Conservation (phyloP, 2,888 invertebrate genomes). For the Dexiosoma caninum region DNA sequence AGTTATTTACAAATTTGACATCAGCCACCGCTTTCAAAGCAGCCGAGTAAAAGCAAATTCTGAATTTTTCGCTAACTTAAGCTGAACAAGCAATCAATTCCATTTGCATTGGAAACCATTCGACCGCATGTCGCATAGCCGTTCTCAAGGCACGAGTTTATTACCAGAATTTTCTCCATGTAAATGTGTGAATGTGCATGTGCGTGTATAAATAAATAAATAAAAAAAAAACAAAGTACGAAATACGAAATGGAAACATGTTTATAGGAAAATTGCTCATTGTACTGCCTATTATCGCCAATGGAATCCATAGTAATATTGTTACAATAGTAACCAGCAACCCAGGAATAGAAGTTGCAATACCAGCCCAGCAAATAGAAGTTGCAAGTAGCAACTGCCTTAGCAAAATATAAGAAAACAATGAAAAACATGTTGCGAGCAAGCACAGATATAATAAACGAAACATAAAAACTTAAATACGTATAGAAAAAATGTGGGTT, state of each 20-base stretch:
- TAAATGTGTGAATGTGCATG: neutral
- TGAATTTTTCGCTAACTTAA: conserved; percentile 9
- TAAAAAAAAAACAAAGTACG: conserved; percentile 29
- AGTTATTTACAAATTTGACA: conserved; percentile 70
- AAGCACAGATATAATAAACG: conserved; percentile 31
- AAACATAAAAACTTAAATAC: conserved; percentile 21
- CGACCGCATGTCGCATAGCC: neutral
- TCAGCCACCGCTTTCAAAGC: conserved; percentile 57
- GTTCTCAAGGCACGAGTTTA: conserved; percentile 15
- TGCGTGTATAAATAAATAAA: neutral
- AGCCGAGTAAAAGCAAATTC: neutral
- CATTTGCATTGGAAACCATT: neutral
- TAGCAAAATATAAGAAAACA: conserved; percentile 48
- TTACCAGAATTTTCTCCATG: neutral
- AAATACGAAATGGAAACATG: conserved; percentile 47
- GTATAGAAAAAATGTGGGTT: conserved; percentile 29
- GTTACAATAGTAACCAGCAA: conserved; percentile 30
- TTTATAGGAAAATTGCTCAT: conserved; percentile 45
- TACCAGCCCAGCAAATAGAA: conserved; percentile 2
- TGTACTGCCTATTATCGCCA: conserved; percentile 40
- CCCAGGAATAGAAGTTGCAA: conserved; percentile 4
- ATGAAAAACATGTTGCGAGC: conserved; percentile 53
- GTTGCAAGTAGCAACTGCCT: neutral
- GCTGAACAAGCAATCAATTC: conserved; percentile 67
- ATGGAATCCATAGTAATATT: conserved; percentile 30